A percentile compares a stretch with the other conserved stretches of the same genome.
These are phyloP conservation scores for Meles meles DNA, from an alignment of 2,113 vertebrate genomes.

Conservation along the genomic window DNA sequence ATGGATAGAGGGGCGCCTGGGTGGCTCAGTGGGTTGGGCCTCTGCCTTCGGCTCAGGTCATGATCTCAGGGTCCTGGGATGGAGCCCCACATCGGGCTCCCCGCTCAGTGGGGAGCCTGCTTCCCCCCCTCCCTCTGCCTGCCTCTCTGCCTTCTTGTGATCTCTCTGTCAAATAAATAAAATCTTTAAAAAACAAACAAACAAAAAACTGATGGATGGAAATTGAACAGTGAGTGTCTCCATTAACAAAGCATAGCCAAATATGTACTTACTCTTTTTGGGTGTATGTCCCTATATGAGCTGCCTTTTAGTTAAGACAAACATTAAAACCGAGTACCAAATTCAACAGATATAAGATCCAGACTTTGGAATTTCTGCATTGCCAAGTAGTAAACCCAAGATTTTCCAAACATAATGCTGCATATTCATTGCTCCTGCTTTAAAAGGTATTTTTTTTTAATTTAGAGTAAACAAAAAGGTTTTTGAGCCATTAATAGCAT, in stretches of 20 bases:
- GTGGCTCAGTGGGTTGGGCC: no score
- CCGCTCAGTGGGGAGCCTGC: no score
- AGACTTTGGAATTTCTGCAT: constrained; percentile 37
- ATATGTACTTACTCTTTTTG: neutral
- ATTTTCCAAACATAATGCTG: neutral
- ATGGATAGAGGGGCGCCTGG: neutral
- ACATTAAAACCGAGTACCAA: neutral
- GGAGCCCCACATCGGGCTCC: no score
- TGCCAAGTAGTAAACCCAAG: constrained; percentile 8
- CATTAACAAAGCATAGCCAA: neutral
- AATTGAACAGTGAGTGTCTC: neutral
- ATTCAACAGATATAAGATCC: neutral
- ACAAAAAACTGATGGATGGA: neutral
- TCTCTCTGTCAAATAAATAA: no score
- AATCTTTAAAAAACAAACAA: no score
- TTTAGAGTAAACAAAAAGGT: constrained; percentile 12
- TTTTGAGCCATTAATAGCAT: constrained; percentile 35
- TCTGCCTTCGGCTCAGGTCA: no score
- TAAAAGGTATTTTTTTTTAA: constrained; percentile 2
- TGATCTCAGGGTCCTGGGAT: no score
- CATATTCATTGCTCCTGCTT: neutral
- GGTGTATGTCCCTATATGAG: neutral
- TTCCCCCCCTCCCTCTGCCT: no score
- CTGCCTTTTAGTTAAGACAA: neutral
- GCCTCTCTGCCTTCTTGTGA: no score